Base-by-base conservation (phyloP, 2,113 vertebrate species). In the Nasalis larvatus region DNA sequence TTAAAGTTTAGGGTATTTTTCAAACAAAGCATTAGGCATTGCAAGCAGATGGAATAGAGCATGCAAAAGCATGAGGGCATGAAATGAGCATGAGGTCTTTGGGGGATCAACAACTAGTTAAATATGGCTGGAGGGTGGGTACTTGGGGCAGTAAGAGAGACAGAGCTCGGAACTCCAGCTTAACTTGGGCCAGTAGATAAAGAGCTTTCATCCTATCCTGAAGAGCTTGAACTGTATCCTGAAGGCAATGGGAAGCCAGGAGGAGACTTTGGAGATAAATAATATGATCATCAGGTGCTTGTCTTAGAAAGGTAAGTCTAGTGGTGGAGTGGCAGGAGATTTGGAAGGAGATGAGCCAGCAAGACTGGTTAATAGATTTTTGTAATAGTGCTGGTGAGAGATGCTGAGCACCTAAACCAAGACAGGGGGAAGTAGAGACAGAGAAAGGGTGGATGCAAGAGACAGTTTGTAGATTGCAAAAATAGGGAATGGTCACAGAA, bases 401-500 rank as follows among this genome's bases (percentile, higher is more conserved):
- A 58, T 52, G 47, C 77, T 66, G n/a, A 86, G 21, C 52, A 66
- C 35, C 63, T 68, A 71, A 42, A 45, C 27, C 76, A 76, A 86
- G 56, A 74, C 1, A 14, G 21, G 4, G 17, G 47, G 40, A 42
- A 58, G 63, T 17, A 20, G 25, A 69, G 73, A 42, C 35, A 81
- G 32, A 83, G 56, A 49, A 58, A n/a, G 16, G 35, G 27, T 1
- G 20, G 23, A 20, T 0, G 4, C n/a, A 40, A 42, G 25, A 92
- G 45, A 60, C 3, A 5, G 27, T 42, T 1, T 14, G 2, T 32
- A 30, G 4, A 18, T 8, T 20, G 45, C 18, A 66, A 37, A 5
- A 6, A 11, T 0, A 14, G 25, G 58, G 11, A 16, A 11, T 3
- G 16, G 69, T 9, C 16, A 73, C 42, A 0, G 0, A 45, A 21